These are phyloP conservation scores for Lordiphosa andalusiaca DNA, from an alignment of 2,888 invertebrate species.

Conservation along the genomic window DNA sequence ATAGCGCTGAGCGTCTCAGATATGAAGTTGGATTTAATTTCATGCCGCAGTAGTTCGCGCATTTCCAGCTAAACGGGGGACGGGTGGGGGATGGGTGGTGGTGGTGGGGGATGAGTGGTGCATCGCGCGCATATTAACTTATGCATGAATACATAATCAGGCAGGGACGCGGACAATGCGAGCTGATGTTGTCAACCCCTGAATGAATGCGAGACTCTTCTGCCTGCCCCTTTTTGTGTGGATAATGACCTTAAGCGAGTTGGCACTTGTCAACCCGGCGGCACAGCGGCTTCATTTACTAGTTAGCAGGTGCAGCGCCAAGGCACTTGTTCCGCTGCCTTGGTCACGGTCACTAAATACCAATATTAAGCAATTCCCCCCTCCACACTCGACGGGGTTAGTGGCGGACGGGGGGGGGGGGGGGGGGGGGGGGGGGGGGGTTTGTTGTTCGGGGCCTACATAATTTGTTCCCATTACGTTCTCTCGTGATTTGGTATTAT, in stretches of 20 bases:
- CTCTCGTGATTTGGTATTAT: constrained; percentile 39
- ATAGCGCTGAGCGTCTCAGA: constrained; percentile 56
- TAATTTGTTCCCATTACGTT: constrained; percentile 49
- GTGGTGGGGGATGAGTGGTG: too few relatives aligned
- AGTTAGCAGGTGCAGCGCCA: constrained; percentile 47
- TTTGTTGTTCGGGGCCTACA: constrained; percentile 9
- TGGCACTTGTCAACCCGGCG: constrained; percentile 41
- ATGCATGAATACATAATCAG: constrained; percentile 71
- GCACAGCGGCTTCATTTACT: constrained; percentile 14
- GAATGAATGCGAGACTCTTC: constrained; percentile 26
- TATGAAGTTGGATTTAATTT: constrained; percentile 77
- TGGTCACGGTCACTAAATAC: constrained; percentile 64
- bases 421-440: too few relatives aligned
- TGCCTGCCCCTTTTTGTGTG: constrained; percentile 24
- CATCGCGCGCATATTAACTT: constrained; percentile 46
- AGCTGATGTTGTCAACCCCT: constrained; percentile 67
- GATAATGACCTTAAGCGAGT: constrained; percentile 67
- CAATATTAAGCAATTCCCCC: constrained; percentile 57
- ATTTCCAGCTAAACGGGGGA: constrained; percentile 63
- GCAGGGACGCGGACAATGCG: constrained; percentile 37
- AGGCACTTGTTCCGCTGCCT: constrained; percentile 7
- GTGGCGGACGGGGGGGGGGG: too few relatives aligned
- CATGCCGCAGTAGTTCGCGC: constrained; percentile 77
- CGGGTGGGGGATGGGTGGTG: neutral
- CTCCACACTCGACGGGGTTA: neutral